A percentile compares a stretch with the other conserved stretches of the same genome.
These are phyloP conservation scores for Tineola bisselliella DNA, from an alignment of 2,888 invertebrate genomes.

Conservation along the genomic window DNA sequence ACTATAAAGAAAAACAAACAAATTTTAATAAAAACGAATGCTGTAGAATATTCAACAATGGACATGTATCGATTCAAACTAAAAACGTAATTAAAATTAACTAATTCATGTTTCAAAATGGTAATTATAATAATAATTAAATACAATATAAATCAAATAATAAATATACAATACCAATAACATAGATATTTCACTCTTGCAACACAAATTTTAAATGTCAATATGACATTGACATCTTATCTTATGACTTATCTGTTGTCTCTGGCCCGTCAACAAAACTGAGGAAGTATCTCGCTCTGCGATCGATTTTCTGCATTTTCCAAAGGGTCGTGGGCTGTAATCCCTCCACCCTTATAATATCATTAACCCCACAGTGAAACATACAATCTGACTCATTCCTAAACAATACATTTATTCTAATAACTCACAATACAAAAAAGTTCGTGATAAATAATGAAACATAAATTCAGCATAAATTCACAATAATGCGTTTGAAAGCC, in stretches of 20 bases:
- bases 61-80: too few species aligned
- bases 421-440: neutral
- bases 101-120: too few species aligned
- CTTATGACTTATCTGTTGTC: too few species aligned
- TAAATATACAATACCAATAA: too few species aligned
- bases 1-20: too few species aligned
- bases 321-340: neutral
- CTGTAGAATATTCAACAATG: too few species aligned
- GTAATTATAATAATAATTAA: too few species aligned
- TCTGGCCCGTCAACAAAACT: neutral
- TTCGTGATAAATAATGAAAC: neutral
- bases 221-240: too few species aligned
- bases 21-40: too few species aligned
- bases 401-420: neutral
- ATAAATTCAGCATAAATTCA: neutral
- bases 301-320: slow-evolving; percentile 7
- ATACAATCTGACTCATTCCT: neutral
- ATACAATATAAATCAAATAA: too few species aligned
- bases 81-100: too few species aligned
- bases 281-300: neutral
- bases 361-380: slow-evolving; percentile 2
- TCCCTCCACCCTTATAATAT: neutral
- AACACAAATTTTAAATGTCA: neutral
- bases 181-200: neutral
- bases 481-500: neutral